Conservation (phyloP, 2,113 vertebrate genomes). For the Psammodynastes pulverulentus region DNA sequence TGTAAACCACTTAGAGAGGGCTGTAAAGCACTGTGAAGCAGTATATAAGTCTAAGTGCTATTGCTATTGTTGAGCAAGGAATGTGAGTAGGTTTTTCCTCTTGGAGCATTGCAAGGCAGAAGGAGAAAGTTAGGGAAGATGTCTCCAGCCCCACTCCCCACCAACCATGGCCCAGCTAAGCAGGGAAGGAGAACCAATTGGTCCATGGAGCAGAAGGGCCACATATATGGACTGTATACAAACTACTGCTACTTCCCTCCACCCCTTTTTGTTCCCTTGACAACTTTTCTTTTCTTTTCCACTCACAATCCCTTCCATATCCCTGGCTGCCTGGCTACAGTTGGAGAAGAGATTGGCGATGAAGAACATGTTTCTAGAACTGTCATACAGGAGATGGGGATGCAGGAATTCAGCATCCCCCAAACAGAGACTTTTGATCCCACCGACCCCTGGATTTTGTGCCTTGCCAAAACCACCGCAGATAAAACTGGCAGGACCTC, state of each 20-base stretch:
- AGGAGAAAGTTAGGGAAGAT: neutral
- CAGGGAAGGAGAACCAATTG: neutral
- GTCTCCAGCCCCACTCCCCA: neutral
- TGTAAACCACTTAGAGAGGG: neutral
- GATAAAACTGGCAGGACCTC: neutral
- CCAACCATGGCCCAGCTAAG: neutral
- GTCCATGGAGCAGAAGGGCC: neutral
- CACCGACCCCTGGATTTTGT: neutral
- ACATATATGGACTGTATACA: neutral
- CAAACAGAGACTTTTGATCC: neutral
- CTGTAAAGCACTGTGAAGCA: too few relatives aligned
- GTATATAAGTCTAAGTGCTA: neutral
- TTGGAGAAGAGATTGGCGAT: neutral
- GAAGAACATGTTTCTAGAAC: neutral
- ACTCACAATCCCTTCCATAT: neutral
- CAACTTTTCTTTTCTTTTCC: neutral
- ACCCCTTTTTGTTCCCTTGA: neutral
- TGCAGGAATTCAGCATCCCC: neutral
- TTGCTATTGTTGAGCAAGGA: neutral
- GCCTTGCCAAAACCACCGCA: neutral
- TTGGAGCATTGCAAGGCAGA: neutral
- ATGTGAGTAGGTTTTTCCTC: neutral
- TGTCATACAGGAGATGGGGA: neutral
- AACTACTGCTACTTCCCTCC: neutral
- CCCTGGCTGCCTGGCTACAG: neutral